These are phyloP conservation scores for Cromileptes altivelis DNA, from an alignment of 2,113 vertebrate species.

Conservation along the genomic window DNA sequence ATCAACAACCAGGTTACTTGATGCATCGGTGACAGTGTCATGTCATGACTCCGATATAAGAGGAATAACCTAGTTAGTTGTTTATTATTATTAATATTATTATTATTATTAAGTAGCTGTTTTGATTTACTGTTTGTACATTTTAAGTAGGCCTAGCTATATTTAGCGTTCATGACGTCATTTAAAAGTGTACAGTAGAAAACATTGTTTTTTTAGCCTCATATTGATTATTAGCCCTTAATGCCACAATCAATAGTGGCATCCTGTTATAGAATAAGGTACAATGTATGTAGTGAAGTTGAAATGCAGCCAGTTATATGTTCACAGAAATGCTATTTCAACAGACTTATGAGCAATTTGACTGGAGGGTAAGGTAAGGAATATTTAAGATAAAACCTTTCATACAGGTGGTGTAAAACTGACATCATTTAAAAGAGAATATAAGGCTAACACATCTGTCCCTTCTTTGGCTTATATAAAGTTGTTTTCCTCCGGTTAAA, in stretches of 20 bases:
- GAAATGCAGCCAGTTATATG: not conserved
- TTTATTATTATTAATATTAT: not conserved
- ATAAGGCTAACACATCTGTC: too few species aligned
- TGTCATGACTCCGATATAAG: constrained; percentile 11
- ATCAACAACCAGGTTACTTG: constrained; percentile 5
- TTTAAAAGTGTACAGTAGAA: too few species aligned
- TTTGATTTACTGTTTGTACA: too few species aligned
- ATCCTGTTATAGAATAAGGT: too few species aligned
- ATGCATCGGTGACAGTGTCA: not conserved
- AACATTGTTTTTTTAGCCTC: too few species aligned
- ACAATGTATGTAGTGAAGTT: not conserved
- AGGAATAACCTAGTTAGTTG: not conserved
- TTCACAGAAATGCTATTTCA: not conserved
- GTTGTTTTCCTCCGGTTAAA: not conserved
- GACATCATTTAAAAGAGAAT: not conserved
- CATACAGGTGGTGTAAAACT: not conserved
- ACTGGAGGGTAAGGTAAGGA: too few species aligned
- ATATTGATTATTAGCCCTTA: too few species aligned
- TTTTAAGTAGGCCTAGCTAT: too few species aligned
- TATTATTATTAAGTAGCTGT: not conserved
- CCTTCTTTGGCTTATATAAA: not conserved
- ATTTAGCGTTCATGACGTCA: too few species aligned
- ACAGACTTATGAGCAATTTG: too few species aligned
- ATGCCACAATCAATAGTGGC: too few species aligned
- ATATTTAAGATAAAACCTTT: too few species aligned